Conservation (phyloP, 2,888 invertebrate genomes). For the Ecliptopera silaceata region DNA sequence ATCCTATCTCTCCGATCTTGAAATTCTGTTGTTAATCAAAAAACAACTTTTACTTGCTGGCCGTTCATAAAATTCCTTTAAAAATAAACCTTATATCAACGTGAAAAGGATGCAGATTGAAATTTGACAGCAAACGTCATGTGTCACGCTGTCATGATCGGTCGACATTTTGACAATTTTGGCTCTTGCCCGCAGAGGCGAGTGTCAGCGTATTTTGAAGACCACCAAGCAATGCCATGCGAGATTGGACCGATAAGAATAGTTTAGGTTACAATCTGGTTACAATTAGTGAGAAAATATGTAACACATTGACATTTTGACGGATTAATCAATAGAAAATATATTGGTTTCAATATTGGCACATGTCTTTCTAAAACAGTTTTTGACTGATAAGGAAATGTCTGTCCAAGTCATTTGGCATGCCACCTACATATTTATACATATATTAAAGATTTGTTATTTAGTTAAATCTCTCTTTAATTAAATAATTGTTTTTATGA, state of each 20-base stretch:
- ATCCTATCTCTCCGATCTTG: conserved; percentile 63
- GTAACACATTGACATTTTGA: conserved; percentile 32
- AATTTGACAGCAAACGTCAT: conserved; percentile 20
- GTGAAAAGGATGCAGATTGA: conserved; percentile 19
- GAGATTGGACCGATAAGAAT: conserved; percentile 61
- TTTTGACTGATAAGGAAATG: too few relatives aligned
- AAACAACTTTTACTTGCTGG: conserved; percentile 20
- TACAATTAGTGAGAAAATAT: conserved; percentile 68
- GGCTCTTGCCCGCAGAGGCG: conserved; percentile 35
- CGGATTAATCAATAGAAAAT: not conserved
- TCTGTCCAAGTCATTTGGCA: too few relatives aligned
- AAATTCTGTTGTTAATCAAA: conserved; percentile 58
- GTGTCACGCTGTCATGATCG: conserved; percentile 61
- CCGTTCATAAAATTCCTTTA: not conserved
- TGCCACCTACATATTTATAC: too few relatives aligned
- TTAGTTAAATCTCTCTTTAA: too few relatives aligned
- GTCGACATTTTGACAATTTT: conserved; percentile 80
- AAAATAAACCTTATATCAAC: conserved; percentile 28
- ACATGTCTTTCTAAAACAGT: too few relatives aligned
- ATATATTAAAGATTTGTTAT: too few relatives aligned
- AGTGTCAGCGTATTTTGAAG: conserved; percentile 63
- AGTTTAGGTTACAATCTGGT: conserved; percentile 74
- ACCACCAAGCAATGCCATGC: conserved; percentile 68
- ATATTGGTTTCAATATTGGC: too few relatives aligned
- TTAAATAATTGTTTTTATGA: too few relatives aligned